Base-by-base conservation (phyloP, 2,888 invertebrate species). In the Rhingia rostrata region DNA sequence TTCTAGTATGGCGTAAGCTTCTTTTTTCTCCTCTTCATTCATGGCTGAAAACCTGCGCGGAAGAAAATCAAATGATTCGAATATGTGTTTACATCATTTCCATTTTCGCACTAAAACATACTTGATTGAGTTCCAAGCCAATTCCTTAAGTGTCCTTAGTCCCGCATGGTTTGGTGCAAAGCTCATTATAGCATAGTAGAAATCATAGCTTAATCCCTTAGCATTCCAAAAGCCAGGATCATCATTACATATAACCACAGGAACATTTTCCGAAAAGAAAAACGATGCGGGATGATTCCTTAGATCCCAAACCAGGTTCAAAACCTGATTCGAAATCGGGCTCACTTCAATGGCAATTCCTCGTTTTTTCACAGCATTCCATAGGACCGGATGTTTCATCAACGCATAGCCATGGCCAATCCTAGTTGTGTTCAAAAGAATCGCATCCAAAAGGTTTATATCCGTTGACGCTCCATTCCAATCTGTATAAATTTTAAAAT, bases 191-290 rank as follows among this genome's bases (percentile, higher is more conserved):
- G 93, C 93, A 88, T 94, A 92, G 89, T 95, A 95, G 88, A 94
- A 94, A 88, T 95, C 95, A 88, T 94, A 94, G 86, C 94, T 94
- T 0, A 95, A 88, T 0, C 92, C 94, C 45, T 91, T 92, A 0
- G 93, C 92, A 37, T 92, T 93, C 94, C 94, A 95, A 10, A 93
- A 92, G 0, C 94, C 93, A 0, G 95, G 94, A 90, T 95, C 94
- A 89, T 95, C 95, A 78, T 86, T 95, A 30, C 94, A 93, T 47
- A 95, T 92, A 0, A 95, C 93, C 1, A 94, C 89, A 0, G 95
- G 94, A 86, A 93, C 92, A 66, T 93, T 92, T 43, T 92, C 90
- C 0, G 94, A 92, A 75, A 95, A 90, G 7, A 93, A 91, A 45
- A 90, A 88, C 22, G 92, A 90, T 0, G 92, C 94, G 0, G 95